Percentiles rank a stretch among this genome's conserved stretches.
phyloP scores from a whole-genome alignment of 2,113 vertebrate species.

The Eulacestoma nigropectus region DNA sequence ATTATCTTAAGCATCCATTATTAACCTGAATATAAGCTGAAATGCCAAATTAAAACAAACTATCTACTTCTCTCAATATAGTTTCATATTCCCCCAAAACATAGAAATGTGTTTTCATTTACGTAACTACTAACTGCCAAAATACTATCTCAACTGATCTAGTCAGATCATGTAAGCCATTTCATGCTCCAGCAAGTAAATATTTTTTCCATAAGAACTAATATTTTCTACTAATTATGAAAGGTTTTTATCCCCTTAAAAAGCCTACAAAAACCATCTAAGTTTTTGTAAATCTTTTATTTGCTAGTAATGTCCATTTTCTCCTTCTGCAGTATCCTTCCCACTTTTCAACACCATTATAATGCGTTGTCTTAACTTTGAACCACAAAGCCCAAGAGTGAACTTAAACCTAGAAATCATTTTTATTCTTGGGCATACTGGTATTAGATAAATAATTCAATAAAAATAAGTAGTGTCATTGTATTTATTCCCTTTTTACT shows the following conservation, averaged over 20 bases:
- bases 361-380: background rate
- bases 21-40: background rate
- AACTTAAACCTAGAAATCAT: background rate
- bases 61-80: background rate
- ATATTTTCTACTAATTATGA: background rate
- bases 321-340: background rate
- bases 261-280: background rate
- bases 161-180: background rate
- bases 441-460: background rate
- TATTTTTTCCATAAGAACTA: background rate
- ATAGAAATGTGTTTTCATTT: background rate
- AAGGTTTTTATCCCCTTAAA: accelerated
- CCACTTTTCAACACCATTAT: background rate
- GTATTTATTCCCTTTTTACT: background rate
- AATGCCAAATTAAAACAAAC: background rate
- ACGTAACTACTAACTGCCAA: background rate
- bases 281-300: background rate
- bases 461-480: background rate
- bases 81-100: background rate
- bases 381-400: background rate
- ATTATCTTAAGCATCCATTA: background rate
- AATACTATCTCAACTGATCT: background rate
- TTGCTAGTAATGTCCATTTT: background rate
- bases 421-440: background rate
- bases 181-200: background rate